Base-by-base conservation (phyloP, 2,113 vertebrate species). In the Odontesthes bonariensis region DNA sequence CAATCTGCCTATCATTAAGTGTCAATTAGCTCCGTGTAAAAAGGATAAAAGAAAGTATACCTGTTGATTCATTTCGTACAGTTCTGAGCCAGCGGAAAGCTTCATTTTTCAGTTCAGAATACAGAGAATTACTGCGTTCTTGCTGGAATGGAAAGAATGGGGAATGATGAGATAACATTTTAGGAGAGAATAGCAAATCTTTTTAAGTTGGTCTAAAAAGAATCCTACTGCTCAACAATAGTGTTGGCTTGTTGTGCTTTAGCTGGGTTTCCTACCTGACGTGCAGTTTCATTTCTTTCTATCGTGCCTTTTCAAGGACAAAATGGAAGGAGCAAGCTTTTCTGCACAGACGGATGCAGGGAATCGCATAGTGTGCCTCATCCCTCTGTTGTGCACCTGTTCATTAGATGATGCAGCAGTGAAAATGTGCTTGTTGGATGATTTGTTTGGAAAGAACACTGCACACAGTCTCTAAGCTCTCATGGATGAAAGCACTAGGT, bases 281-380 rank as follows among this genome's bases (percentile, higher is more conserved):
- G 27, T 51, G 32, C 54, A 57, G 32, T 69, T 55, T 66, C 57
- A 38, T 74, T 44, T n/a, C 49, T 47, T 65, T 31, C 27, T 44
- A n/a, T 58, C 22, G 32, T 69, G 47, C 55, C 33, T 66, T 63
- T 69, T 85, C 73, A 78, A 85, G 77, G 70, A 61, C 68, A 60
- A 52, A 71, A 14, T 42, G 40, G 11, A 55, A 23, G 52, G 14
- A 71, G 8, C 46, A 38, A 68, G 55, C 44, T 8, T 61, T 68
- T 69, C 31, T n/a, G 20, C 38, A 54, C 13, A 22, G 44, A 55
- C n/a, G 32, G n/a, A 6, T 51, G 23, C 31, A 70, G 51, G 13
- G 20, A 53, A 54, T 4, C 3, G 65, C 38, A 23, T 3, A 56
- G 4, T 53, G 33, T 32, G 17, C 19, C 22, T 22, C 38, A 19